Evolutionary conservation across 2,888 invertebrate genomes (phyloP).

Genomic region (Drosophila yooni): DNA sequence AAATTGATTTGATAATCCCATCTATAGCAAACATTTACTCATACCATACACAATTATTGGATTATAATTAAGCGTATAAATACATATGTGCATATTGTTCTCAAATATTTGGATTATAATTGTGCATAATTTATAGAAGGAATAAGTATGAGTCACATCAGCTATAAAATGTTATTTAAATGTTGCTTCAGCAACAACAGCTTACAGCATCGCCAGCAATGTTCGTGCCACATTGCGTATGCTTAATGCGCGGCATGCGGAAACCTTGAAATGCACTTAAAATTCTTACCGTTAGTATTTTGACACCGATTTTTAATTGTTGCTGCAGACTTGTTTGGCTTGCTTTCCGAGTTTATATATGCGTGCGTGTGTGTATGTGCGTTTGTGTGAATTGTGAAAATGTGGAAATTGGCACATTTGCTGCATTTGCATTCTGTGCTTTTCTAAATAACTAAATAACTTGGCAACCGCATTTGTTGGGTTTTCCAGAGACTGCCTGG

Average conservation of each 20-base stretch:
- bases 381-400: conserved; percentile 17
- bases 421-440: conserved; percentile 71
- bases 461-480: conserved; percentile 65
- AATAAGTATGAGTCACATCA: not conserved
- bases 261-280: conserved; percentile 75
- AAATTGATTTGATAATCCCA: conserved; percentile 12
- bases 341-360: conserved; percentile 14
- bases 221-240: conserved; percentile 62
- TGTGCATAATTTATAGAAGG: not conserved
- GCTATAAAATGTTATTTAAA: not conserved
- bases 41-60: not conserved
- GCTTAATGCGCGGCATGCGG: conserved; percentile 26
- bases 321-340: conserved; percentile 50
- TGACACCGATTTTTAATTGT: conserved; percentile 76
- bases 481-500: conserved; percentile 41
- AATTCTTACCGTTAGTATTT: conserved; percentile 67
- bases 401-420: conserved; percentile 66
- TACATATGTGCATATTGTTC: not conserved
- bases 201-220: conserved; percentile 23
- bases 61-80: not conserved
- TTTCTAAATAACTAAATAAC: conserved; percentile 75
- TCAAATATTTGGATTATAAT: not conserved
- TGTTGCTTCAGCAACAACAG: not conserved
- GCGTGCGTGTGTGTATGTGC: not conserved
- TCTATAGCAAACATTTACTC: not conserved